Evolutionary conservation across 2,888 invertebrate species (phyloP), one percentile per base, ranked within the genome.

Genomic region (Dryobotodes eremita): DNA sequence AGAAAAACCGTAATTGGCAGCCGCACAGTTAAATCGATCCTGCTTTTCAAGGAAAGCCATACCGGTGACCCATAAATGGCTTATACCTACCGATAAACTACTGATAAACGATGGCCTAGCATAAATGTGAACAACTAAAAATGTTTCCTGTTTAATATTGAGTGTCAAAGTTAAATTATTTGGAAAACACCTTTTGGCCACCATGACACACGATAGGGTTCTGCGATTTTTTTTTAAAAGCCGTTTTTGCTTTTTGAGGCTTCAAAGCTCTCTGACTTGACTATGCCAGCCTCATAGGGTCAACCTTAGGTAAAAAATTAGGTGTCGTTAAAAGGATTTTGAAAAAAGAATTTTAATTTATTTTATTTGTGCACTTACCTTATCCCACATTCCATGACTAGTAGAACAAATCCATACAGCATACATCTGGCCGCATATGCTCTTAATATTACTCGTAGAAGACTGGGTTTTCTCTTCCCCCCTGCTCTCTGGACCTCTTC

Each of bases 341-440:
- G 20, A 5, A 53, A 46, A 46, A 71, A 42, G 0, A 53, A 77
- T 23, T 50, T 50, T 5, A 5, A 2, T 10, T 31, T 23, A 62
- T 70, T 2, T 13, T 36, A 2, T 15, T 17, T n/a, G 3, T 15
- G 66, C 46, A 91, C 96, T 95, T 86, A 97, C 97, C 97, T 97
- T 89, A 98, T 96, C 66, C 97, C 96, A 89, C 98, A 97, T 92
- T 98, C 98, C 93, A 97, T 95, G 79, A 97, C 80, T 42, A 97
- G 95, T 59, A 98, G 93, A 10, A 97, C 94, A 48, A 97, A 89
- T 73, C 98, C 98, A 76, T 97, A 97, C 6, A 97, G 89, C 91
- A 97, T 96, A 85, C 98, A 97, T 74, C 96, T 93, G 77, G 94
- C 96, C 0, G 98, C 98, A 88, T 98, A 98, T n/a, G 97, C 98